phyloP scores from a whole-genome alignment of 2,113 vertebrate species.

The Xiphorhynchus elegans region DNA sequence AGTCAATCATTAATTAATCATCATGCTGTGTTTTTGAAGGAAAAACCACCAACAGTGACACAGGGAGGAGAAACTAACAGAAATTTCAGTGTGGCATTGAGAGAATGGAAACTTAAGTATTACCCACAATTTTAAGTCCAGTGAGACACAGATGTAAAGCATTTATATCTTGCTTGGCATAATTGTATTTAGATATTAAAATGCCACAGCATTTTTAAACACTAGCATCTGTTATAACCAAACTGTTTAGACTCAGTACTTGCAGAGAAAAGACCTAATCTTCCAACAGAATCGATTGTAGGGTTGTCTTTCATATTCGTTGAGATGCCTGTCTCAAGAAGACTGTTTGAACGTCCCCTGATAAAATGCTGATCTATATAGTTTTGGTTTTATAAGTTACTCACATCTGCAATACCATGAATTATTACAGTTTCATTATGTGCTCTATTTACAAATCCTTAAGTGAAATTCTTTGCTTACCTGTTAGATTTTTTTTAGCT shows the following conservation, averaged over 20 bases:
- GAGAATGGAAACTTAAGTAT: not conserved
- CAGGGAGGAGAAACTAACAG: not conserved
- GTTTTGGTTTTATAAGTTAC: not conserved
- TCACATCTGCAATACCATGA: not conserved
- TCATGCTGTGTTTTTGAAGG: not conserved
- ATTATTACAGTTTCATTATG: not conserved
- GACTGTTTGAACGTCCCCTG: not conserved
- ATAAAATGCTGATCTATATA: not conserved
- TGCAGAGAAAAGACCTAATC: not conserved
- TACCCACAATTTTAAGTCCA: not conserved
- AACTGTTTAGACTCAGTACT: not conserved
- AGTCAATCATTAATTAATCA: not conserved
- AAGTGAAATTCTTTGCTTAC: not conserved
- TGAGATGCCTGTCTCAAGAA: not conserved
- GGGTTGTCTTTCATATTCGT: not conserved
- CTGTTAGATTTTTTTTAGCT: not conserved
- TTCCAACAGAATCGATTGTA: not conserved
- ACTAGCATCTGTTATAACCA: not conserved
- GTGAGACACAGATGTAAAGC: not conserved
- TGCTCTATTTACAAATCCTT: not conserved
- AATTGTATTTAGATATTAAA: not conserved
- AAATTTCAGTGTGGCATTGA: not conserved
- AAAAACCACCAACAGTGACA: not conserved
- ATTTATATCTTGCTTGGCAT: not conserved
- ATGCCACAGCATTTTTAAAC: not conserved